Conservation (phyloP, 2,888 invertebrate genomes). For the Seira ritae region DNA sequence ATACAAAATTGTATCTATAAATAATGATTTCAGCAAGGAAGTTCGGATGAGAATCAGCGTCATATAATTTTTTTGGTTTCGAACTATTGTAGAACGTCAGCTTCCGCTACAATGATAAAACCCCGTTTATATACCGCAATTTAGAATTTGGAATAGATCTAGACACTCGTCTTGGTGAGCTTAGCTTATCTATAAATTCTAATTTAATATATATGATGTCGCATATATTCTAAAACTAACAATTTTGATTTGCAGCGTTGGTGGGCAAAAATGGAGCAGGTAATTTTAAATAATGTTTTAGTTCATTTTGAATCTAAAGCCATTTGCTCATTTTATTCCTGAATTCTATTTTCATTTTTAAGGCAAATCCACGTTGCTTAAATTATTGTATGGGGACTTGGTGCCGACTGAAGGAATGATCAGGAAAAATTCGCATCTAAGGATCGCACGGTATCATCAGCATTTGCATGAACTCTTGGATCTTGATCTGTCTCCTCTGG, state of each 20-base stretch:
- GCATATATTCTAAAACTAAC: too few species aligned
- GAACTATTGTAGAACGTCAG: slow-evolving; percentile 86
- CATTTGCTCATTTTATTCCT: background rate
- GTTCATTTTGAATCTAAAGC: background rate
- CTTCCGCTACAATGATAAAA: slow-evolving; percentile 91
- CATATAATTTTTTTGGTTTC: slow-evolving; percentile 47
- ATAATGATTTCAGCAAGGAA: background rate
- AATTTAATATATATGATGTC: slow-evolving; percentile 7
- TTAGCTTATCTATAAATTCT: background rate
- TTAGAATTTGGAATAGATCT: slow-evolving; percentile 99
- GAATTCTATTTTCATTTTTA: background rate
- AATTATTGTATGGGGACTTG: slow-evolving; percentile 95
- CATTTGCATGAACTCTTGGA: slow-evolving; percentile 98
- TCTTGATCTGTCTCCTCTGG: slow-evolving; percentile 94
- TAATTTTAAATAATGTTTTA: background rate
- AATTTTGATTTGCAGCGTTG: slow-evolving; percentile 35
- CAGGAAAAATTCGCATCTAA: slow-evolving; percentile 97
- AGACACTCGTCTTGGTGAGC: slow-evolving; percentile 83
- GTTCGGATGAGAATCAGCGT: too few species aligned
- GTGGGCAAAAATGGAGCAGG: slow-evolving; percentile 58
- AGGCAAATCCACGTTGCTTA: slow-evolving; percentile 86
- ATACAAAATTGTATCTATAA: background rate
- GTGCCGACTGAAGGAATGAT: slow-evolving; percentile 97
- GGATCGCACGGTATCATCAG: slow-evolving; percentile 98
- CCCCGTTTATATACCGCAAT: slow-evolving; percentile 96